Base-by-base conservation (phyloP, 2,888 invertebrate genomes). In the Hermaeophaga mercurialis region DNA sequence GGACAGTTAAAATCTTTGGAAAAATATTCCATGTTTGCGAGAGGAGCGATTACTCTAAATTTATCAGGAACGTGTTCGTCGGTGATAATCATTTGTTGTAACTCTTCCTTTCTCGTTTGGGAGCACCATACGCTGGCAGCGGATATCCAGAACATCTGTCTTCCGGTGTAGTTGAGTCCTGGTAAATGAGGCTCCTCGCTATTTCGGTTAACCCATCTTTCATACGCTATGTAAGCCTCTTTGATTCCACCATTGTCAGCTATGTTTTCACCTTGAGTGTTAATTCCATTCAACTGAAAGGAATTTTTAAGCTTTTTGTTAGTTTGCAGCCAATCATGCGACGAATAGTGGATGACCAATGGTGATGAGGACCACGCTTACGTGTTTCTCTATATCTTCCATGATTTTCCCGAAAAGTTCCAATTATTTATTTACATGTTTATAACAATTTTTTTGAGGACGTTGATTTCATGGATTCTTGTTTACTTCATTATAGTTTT, bases 221-320 rank as follows among this genome's bases (percentile, higher is more conserved):
- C 65, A 59, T 77, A 77, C 33, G 77, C 77, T 60, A 74, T 66
- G 66, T 77, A 96, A 0, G 95, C 91, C 76, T 95, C 90, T 75
- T 94, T 95, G 64, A 95, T 87, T 3, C 95, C 96, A 4, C 94
- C 95, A 74, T 94, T 96, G 75, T 96, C 96, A 1, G 96, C 96
- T 57, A 96, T 95, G 75, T 96, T 96, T 76, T 96, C 95, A 11
- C 94, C 94, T 78, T 94, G 92, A 0, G 94, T 94, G 72, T 91
- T 91, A 63, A 93, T 87, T 55, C 96, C 96, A 72, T 94, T 94
- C 54, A 96, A 75, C 92, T 93, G 76, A 12, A 79, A 68, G 60
- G 58, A 63, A 63, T 59, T 48, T 54, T 62, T 63, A 58, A 65
- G 63, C 58, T 53, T 33, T 31, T 22, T 58, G 69, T 66, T 67